Evolutionary conservation across 2,797 vertebrate species (phyloP), one percentile per base, ranked within the genome.

Genomic region (Chelmon rostratus): DNA sequence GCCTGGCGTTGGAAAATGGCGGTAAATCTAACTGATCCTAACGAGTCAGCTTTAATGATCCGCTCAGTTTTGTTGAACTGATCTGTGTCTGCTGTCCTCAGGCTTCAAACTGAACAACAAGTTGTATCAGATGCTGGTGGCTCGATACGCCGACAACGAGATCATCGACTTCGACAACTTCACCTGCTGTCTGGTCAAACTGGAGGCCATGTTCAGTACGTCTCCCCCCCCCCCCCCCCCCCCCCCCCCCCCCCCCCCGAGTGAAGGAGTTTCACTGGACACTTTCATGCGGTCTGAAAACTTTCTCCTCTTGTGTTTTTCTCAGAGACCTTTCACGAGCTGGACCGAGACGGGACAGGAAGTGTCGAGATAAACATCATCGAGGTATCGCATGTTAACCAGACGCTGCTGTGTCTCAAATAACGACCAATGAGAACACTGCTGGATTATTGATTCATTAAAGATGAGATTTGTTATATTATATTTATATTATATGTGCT

Each of bases 131-230:
- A 94, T 96, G 71, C 87, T 99, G 65, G 96, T 98, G 62, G 96
- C 97, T 2, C 96, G 97, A 40, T 99, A 98, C 2, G 93, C 97
- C 0, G 96, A 98, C 0, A 89, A 93, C 0, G 90, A 96, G 46
- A 79, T 94, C 83, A 90, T 99, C 56, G 96, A 97, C 82, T 98
- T 98, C 0, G 96, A 98, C 91, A 97, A 97, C 91, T 99, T 98
- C 76, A 94, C 97, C 92, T 96, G 96, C 91, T 98, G 97, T 72
- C 92, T 98, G 15, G 93, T 98, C 80, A 97, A 97, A 86, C 94
- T 99, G 87, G 98, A 98, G 91, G 91, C 95, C 82, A 97, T 99
- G 97, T 97, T 98, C 93, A 93, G 97, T 98, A 92, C 8, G 89
- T 89, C 28, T 13, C 53, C 0, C 23, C 18, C 16, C 18, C 11